A percentile compares a stretch with the other conserved stretches of the same genome.
These are phyloP conservation scores for Bryconaethiops microstoma DNA, from an alignment of 2,797 vertebrate genomes.

Conservation along the genomic window DNA sequence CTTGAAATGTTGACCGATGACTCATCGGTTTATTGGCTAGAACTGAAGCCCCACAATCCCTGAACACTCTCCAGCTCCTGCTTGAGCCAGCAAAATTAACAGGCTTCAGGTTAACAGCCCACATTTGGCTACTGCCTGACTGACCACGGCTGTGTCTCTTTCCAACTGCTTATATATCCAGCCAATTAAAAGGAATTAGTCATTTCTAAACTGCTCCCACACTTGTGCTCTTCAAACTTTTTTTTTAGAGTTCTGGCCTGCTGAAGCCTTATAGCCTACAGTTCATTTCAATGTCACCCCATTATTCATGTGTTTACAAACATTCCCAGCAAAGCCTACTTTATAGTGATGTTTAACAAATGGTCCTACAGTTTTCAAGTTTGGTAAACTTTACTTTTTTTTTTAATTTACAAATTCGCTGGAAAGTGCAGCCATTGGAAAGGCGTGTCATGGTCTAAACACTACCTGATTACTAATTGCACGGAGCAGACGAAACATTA, in stretches of 20 bases:
- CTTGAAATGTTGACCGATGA: constrained; percentile 8
- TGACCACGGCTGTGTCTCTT: constrained; percentile 12
- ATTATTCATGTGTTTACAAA: not conserved
- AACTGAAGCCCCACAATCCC: constrained; percentile 10
- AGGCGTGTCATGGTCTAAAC: not conserved
- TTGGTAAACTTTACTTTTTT: not conserved
- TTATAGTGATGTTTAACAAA: not conserved
- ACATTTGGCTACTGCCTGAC: constrained; percentile 25
- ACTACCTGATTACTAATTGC: not conserved
- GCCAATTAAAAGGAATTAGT: constrained; percentile 42
- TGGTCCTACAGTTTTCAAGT: too few relatives aligned
- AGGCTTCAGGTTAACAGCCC: constrained; percentile 18
- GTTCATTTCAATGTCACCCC: constrained; percentile 15
- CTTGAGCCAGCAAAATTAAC: constrained; percentile 13
- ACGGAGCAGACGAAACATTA: not conserved
- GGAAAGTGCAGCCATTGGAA: not conserved
- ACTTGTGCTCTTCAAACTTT: constrained; percentile 22
- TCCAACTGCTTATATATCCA: constrained; percentile 17
- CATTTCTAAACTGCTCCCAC: constrained; percentile 32
- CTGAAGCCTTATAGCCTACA: constrained; percentile 1
- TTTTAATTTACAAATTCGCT: not conserved
- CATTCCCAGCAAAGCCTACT: not conserved
- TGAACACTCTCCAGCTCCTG: not conserved
- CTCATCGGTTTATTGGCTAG: constrained; percentile 9
- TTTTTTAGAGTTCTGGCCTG: constrained; percentile 1